phyloP scores from a whole-genome alignment of 2,888 invertebrate genomes.

The Tetrapedia diversipes region DNA sequence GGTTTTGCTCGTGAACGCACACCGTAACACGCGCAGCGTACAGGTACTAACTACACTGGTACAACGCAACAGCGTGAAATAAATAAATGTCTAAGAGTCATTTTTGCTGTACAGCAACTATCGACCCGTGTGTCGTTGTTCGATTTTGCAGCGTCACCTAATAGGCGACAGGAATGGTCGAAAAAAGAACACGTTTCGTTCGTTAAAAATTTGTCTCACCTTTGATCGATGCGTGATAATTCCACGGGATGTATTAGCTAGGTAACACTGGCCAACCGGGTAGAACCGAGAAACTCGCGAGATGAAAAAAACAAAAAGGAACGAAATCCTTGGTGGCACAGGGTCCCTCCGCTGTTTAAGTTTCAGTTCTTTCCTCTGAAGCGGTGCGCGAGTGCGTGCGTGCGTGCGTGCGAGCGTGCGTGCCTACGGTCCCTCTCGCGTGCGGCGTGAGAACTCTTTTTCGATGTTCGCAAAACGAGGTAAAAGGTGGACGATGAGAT shows the following conservation, averaged over 20 bases:
- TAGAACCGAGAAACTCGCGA: no score
- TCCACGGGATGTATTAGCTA: conserved; percentile 36
- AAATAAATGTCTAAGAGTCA: neutral
- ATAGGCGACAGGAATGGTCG: neutral
- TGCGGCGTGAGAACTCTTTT: conserved; percentile 70
- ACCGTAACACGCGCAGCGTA: neutral
- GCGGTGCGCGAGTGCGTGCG: conserved; percentile 58
- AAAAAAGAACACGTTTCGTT: neutral
- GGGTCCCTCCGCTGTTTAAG: conserved; percentile 50
- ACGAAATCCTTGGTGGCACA: conserved; percentile 55
- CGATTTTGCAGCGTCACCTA: neutral
- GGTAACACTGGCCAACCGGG: conserved; percentile 38
- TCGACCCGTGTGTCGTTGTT: neutral
- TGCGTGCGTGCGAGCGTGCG: conserved; percentile 56
- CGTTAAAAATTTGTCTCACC: conserved; percentile 49
- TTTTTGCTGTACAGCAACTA: neutral
- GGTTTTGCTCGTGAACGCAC: neutral
- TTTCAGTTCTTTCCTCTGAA: conserved; percentile 52
- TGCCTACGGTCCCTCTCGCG: conserved; percentile 65
- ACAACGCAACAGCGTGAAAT: neutral
- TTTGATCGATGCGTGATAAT: conserved; percentile 36
- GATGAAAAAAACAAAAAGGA: conserved; percentile 54
- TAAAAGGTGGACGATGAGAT: conserved; percentile 65
- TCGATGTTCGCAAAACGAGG: conserved; percentile 61
- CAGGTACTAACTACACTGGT: no score